Evolutionary conservation across 2,797 vertebrate species (phyloP).

Genomic region (Pipistrellus pygmaeus): DNA sequence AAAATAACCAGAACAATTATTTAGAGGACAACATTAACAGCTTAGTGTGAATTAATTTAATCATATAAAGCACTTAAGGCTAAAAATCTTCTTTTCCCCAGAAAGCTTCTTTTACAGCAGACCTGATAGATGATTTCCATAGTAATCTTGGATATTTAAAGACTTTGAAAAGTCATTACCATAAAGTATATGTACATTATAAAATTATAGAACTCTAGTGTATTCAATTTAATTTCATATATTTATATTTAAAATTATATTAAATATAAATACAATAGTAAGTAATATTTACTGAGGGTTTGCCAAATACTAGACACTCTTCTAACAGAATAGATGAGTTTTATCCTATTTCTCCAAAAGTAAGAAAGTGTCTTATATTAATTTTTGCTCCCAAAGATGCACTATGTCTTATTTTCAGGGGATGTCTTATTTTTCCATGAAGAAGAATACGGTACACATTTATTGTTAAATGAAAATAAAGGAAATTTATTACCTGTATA

Average conservation of each 20-base stretch:
- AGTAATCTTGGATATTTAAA: constrained; percentile 20
- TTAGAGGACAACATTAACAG: neutral
- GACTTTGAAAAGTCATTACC: neutral
- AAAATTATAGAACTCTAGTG: neutral
- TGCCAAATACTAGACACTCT: neutral
- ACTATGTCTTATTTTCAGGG: too few relatives aligned
- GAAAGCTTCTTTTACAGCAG: neutral
- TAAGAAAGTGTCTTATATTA: too few relatives aligned
- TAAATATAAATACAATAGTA: constrained; percentile 20
- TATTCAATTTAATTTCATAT: constrained; percentile 30
- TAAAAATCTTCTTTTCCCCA: neutral
- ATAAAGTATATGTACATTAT: neutral
- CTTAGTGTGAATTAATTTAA: neutral
- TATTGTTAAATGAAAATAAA: too few relatives aligned
- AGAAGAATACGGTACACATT: too few relatives aligned
- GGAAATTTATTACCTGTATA: too few relatives aligned
- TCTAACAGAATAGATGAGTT: neutral
- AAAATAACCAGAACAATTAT: neutral
- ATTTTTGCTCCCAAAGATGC: too few relatives aligned
- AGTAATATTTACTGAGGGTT: neutral
- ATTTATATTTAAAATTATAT: neutral
- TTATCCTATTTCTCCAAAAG: neutral
- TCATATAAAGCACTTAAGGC: neutral
- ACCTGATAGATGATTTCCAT: neutral
- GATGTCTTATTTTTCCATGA: too few relatives aligned